Evolutionary conservation across 2,113 vertebrate genomes (phyloP).

Genomic region (Stigmatopora argus): DNA sequence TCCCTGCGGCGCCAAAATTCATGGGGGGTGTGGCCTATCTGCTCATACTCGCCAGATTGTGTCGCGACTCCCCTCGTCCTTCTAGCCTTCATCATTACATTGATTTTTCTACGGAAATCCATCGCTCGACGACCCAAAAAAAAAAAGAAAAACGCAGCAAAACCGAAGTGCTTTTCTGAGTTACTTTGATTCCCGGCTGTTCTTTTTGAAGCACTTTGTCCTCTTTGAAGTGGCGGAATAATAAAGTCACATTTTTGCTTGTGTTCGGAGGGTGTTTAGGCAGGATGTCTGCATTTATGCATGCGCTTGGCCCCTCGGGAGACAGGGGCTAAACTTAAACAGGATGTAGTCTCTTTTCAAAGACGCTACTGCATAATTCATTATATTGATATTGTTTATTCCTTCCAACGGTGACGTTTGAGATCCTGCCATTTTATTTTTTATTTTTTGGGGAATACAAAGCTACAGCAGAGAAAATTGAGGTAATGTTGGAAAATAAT

Average conservation of each 20-base stretch:
- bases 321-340: slow-evolving; percentile 25
- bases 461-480: background rate
- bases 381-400: slow-evolving; percentile 28
- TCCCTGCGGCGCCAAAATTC: too few relatives aligned
- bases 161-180: slow-evolving; percentile 42
- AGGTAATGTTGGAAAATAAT: too few relatives aligned
- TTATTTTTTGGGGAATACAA: background rate
- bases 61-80: too few relatives aligned
- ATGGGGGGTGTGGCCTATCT: too few relatives aligned
- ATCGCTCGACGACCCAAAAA: too few relatives aligned
- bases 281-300: slow-evolving; percentile 41
- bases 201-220: slow-evolving; percentile 18
- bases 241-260: background rate
- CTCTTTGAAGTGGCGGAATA: slow-evolving; percentile 42
- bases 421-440: background rate
- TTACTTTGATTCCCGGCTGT: slow-evolving; percentile 52
- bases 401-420: slow-evolving; percentile 15
- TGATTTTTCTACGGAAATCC: too few relatives aligned
- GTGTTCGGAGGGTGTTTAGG: slow-evolving; percentile 34
- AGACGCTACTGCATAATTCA: slow-evolving; percentile 38
- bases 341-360: slow-evolving; percentile 35
- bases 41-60: too few relatives aligned
- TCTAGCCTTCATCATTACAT: too few relatives aligned
- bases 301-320: slow-evolving; percentile 23
- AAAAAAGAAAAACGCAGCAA: too few relatives aligned